Percentiles rank a stretch among this genome's conserved stretches.
Evolutionary conservation across 2,797 vertebrate genomes (phyloP).

Genomic region (Coregonus suidteri): DNA sequence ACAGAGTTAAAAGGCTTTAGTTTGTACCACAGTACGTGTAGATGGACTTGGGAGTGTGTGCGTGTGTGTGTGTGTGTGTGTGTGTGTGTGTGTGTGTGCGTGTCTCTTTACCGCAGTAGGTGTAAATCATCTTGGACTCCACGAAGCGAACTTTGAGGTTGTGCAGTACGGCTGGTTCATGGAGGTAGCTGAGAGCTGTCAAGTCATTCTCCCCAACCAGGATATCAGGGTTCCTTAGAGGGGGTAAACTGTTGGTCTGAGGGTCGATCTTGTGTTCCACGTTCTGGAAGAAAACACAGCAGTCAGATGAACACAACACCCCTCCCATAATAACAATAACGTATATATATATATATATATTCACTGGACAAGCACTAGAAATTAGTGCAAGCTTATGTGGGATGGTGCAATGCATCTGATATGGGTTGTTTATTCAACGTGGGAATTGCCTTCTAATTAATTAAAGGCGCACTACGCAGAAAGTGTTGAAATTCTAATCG

Average conservation of each 20-base stretch:
- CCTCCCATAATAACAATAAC: not conserved
- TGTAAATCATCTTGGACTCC: slow-evolving; percentile 96
- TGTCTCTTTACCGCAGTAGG: slow-evolving; percentile 88
- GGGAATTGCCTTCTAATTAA: too few relatives aligned
- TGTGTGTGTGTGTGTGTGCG: not conserved
- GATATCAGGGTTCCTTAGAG: slow-evolving; percentile 92
- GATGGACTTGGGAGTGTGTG: slow-evolving; percentile 81
- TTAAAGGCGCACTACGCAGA: too few relatives aligned
- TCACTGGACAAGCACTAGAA: too few relatives aligned
- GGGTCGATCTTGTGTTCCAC: slow-evolving; percentile 83
- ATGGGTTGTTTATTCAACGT: too few relatives aligned
- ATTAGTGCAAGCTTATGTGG: too few relatives aligned
- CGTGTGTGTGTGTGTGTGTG: too few relatives aligned
- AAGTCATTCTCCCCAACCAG: slow-evolving; percentile 97
- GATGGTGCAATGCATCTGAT: too few relatives aligned
- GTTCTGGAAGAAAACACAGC: slow-evolving; percentile 72
- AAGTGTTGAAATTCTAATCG: too few relatives aligned
- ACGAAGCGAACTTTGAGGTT: slow-evolving; percentile 95
- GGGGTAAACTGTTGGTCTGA: slow-evolving; percentile 80
- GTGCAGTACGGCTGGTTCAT: slow-evolving; percentile 94
- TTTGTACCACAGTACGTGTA: slow-evolving; percentile 90
- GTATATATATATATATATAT: not conserved
- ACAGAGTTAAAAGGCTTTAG: slow-evolving; percentile 20
- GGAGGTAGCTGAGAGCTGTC: slow-evolving; percentile 94
- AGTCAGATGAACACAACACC: not conserved